Conservation (phyloP, 2,113 vertebrate genomes). For the Eidolon helvum region DNA sequence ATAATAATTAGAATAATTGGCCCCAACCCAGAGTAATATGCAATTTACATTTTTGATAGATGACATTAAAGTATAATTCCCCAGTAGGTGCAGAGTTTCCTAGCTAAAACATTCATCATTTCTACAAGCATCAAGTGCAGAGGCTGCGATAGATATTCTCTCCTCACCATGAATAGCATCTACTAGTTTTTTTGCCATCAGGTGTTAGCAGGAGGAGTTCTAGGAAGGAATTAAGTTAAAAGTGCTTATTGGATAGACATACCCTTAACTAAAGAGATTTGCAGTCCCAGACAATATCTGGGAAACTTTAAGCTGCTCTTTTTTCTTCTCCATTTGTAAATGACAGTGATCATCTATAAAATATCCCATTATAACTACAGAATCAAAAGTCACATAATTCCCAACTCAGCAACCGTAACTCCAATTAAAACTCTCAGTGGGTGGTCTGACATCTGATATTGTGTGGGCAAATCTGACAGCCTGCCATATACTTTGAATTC, state of each 20-base stretch:
- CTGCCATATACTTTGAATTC: conserved; percentile 46
- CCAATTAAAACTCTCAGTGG: conserved; percentile 47
- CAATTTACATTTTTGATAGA: conserved; percentile 69
- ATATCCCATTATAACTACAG: neutral
- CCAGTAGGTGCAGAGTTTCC: conserved; percentile 50
- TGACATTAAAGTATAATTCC: conserved; percentile 66
- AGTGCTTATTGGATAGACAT: neutral
- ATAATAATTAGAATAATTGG: conserved; percentile 65
- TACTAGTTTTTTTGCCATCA: neutral
- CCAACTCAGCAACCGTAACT: conserved; percentile 33
- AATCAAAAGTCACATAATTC: neutral
- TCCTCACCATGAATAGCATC: neutral
- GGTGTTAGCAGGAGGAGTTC: neutral
- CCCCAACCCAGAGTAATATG: conserved; percentile 21
- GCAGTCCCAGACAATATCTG: neutral
- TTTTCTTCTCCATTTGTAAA: neutral
- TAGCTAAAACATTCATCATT: conserved; percentile 23
- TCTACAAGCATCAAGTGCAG: neutral
- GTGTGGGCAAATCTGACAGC: conserved; percentile 29
- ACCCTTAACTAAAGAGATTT: neutral
- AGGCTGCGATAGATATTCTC: neutral
- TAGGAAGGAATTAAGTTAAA: neutral
- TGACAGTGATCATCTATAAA: conserved; percentile 50
- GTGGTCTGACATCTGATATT: conserved; percentile 64
- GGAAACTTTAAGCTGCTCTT: neutral